Conservation (phyloP, 2,797 vertebrate species). For the Sylvilagus floridanus region DNA sequence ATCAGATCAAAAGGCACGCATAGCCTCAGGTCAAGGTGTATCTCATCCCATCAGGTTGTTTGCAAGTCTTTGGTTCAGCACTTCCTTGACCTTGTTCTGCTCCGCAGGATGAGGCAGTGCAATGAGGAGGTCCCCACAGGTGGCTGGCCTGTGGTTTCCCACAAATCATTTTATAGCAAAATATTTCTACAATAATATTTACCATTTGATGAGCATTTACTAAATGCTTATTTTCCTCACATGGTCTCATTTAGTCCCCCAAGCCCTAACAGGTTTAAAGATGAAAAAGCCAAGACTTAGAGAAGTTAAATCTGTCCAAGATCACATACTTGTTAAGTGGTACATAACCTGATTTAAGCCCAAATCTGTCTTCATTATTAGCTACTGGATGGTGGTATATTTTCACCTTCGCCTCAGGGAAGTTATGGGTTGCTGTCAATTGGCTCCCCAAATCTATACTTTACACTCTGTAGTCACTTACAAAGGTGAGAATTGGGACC, state of each 20-base stretch:
- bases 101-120: too few relatives aligned
- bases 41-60: too few relatives aligned
- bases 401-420: background rate
- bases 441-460: background rate
- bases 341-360: constrained; percentile 16
- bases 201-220: constrained; percentile 16
- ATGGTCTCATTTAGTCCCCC: constrained; percentile 6
- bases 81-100: too few relatives aligned
- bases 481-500: background rate
- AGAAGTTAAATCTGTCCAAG: constrained; percentile 6
- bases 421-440: background rate
- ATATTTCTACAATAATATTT: constrained; percentile 11
- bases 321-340: background rate
- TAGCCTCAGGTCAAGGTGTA: too few relatives aligned
- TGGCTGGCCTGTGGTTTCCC: too few relatives aligned
- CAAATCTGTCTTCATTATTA: constrained; percentile 24
- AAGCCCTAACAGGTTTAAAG: background rate
- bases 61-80: too few relatives aligned
- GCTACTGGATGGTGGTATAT: background rate
- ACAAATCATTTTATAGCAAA: constrained; percentile 22
- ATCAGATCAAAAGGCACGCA: too few relatives aligned
- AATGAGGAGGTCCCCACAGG: too few relatives aligned
- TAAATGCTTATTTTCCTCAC: constrained; percentile 38
- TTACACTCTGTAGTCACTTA: background rate
- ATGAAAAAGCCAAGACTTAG: constrained; percentile 28